Conservation (phyloP, 2,113 vertebrate species). For the Alouatta palliata region DNA sequence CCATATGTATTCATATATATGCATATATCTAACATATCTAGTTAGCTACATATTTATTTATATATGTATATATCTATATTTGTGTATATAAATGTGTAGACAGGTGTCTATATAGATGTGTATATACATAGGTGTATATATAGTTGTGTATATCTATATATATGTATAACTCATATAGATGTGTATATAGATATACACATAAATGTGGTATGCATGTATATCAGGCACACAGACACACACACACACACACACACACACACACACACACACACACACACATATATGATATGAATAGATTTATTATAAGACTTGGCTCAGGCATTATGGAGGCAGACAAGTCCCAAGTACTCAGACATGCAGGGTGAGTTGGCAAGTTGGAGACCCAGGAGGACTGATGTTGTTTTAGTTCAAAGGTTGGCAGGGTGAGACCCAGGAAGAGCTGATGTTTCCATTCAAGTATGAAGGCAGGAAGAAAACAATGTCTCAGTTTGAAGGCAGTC, state of each 20-base stretch:
- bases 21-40: too few relatives aligned
- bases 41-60: too few relatives aligned
- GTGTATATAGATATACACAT: too few relatives aligned
- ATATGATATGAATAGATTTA: background rate
- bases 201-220: too few relatives aligned
- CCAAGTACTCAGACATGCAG: background rate
- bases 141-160: too few relatives aligned
- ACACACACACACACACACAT: background rate
- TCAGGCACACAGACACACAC: background rate
- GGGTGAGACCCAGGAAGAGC: background rate
- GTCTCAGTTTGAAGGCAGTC: background rate
- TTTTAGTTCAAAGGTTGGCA: background rate
- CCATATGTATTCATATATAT: too few relatives aligned
- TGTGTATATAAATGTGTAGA: too few relatives aligned
- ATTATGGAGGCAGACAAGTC: background rate
- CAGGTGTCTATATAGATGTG: too few relatives aligned
- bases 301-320: background rate
- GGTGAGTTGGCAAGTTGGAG: background rate
- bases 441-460: background rate
- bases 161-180: too few relatives aligned
- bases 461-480: background rate
- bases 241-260: background rate
- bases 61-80: too few relatives aligned
- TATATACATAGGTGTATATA: too few relatives aligned
- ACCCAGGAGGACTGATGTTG: rapidly evolving